phyloP scores from a whole-genome alignment of 2,888 invertebrate genomes.

The Kuschelorhynchus macadamiae region DNA sequence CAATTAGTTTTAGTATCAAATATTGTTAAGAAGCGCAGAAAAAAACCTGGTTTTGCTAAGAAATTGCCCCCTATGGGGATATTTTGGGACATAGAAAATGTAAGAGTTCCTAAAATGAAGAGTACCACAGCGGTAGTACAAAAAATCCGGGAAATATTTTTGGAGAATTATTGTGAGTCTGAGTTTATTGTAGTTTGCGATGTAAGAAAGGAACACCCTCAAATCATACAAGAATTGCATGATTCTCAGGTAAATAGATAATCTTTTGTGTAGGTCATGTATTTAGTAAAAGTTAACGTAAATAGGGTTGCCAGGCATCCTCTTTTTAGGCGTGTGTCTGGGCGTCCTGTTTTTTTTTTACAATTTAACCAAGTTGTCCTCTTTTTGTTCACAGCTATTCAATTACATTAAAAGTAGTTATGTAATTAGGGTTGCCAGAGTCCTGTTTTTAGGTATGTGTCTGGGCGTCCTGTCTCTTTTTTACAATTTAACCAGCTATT shows the following conservation, averaged over 20 bases:
- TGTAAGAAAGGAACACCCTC: slow-evolving; percentile 83
- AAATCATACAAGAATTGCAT: slow-evolving; percentile 85
- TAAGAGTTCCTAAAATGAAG: slow-evolving; percentile 85
- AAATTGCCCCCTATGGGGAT: slow-evolving; percentile 78
- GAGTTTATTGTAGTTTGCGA: slow-evolving; percentile 94
- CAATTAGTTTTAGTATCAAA: slow-evolving; percentile 13
- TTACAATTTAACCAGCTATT: too few species aligned
- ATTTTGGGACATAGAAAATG: slow-evolving; percentile 96
- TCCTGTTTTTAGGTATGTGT: too few species aligned
- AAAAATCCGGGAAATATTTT: slow-evolving; percentile 83
- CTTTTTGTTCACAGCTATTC: too few species aligned
- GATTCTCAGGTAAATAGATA: slow-evolving; percentile 86
- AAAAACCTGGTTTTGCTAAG: slow-evolving; percentile 42
- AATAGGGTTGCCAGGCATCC: too few species aligned
- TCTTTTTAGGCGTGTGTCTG: too few species aligned
- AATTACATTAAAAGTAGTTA: too few species aligned
- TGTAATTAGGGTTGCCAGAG: too few species aligned
- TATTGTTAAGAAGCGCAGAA: slow-evolving; percentile 51
- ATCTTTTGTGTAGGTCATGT: too few species aligned
- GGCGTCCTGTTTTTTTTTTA: too few species aligned
- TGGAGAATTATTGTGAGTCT: slow-evolving; percentile 82
- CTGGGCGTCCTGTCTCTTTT: too few species aligned
- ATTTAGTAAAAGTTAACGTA: too few species aligned
- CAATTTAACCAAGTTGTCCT: too few species aligned
- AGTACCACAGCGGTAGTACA: slow-evolving; percentile 85